Evolutionary conservation across 2,888 invertebrate genomes (phyloP), one percentile per base, ranked within the genome.

Genomic region (Acanthosepion pharaonis): DNA sequence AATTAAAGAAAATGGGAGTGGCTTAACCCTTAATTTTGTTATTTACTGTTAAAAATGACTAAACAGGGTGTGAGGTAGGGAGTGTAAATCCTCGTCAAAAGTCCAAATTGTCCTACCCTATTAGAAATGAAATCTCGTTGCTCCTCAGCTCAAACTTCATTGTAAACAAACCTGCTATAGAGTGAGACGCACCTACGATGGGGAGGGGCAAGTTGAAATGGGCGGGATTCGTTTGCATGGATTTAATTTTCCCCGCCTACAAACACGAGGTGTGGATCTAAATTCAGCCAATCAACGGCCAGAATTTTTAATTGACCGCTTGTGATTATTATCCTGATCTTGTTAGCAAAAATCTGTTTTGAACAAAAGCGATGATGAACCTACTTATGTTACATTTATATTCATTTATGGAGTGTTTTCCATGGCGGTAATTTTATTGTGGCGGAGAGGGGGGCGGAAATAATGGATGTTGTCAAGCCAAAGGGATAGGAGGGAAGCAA

Each of bases 361-460:
- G 11, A 78, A 78, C 78, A 78, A 78, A 15, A 78, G 78, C 78
- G 78, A 78, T 78, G 78, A 78, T 78, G 78, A 78, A 33, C n/a
- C 78, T 78, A 33, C 78, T 78, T 78, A 78, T 78, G 78, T 78
- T 78, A n/a, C 78, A 78, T 78, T 78, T 78, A 78, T 78, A 78
- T 78, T 78, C 78, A 78, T 78, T 78, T 78, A 78, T 78, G n/a
- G n/a, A 78, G n/a, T 78, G 78, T 78, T 78, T 78, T 33, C n/a
- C 11, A 78, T 78, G 78, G n/a, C 78, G 33, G 78, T 78, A 78
- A 33, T 78, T 78, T 78, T 78, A 78, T 78, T 78, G 18, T 28
- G 78, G 78, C 6, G 28, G 78, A 11, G n/a, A 11, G n/a, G n/a
- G n/a, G 11, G 11, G 78, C 5, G 9, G 33, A 25, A 8, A 78